A percentile compares a stretch with the other conserved stretches of the same genome.
Evolutionary conservation across 2,888 invertebrate genomes (phyloP).

Genomic region (Serrognathus titanus): DNA sequence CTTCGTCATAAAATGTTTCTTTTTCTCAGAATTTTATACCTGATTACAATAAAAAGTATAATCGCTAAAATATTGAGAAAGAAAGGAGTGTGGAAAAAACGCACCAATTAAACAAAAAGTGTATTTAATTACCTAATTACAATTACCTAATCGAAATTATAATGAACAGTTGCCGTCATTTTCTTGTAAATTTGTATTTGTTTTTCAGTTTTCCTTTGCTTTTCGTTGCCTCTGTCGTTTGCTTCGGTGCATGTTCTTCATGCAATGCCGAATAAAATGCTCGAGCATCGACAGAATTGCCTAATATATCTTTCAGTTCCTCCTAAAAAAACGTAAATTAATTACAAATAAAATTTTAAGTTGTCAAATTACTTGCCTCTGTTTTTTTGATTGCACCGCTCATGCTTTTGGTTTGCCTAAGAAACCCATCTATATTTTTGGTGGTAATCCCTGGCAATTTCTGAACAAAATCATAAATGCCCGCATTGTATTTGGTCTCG

Average conservation of each 20-base stretch:
- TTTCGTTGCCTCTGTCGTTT: constrained; percentile 40
- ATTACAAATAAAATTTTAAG: neutral
- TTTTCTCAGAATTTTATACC: too few relatives aligned
- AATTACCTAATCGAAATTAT: neutral
- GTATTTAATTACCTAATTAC: too few relatives aligned
- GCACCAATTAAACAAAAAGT: too few relatives aligned
- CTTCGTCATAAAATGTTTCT: too few relatives aligned
- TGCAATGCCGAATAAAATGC: constrained; percentile 70
- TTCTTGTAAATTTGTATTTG: constrained; percentile 24
- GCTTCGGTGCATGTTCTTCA: constrained; percentile 58
- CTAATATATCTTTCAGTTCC: constrained; percentile 67
- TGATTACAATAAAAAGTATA: too few relatives aligned
- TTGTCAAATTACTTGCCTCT: constrained; percentile 4
- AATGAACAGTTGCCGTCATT: constrained; percentile 6
- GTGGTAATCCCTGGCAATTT: constrained; percentile 86
- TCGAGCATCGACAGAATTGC: constrained; percentile 67
- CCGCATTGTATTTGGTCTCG: constrained; percentile 56
- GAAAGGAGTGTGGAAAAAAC: too few relatives aligned
- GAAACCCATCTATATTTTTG: constrained; percentile 74
- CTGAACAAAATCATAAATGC: constrained; percentile 66
- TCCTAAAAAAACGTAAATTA: constrained; percentile 51
- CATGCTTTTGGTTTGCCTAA: constrained; percentile 71
- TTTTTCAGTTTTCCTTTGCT: constrained; percentile 30
- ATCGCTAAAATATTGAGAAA: too few relatives aligned
- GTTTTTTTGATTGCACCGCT: constrained; percentile 53